A percentile compares a stretch with the other conserved stretches of the same genome.
These are phyloP conservation scores for Vanessa tameamea DNA, from an alignment of 1,140 invertebrate species.

Conservation along the genomic window DNA sequence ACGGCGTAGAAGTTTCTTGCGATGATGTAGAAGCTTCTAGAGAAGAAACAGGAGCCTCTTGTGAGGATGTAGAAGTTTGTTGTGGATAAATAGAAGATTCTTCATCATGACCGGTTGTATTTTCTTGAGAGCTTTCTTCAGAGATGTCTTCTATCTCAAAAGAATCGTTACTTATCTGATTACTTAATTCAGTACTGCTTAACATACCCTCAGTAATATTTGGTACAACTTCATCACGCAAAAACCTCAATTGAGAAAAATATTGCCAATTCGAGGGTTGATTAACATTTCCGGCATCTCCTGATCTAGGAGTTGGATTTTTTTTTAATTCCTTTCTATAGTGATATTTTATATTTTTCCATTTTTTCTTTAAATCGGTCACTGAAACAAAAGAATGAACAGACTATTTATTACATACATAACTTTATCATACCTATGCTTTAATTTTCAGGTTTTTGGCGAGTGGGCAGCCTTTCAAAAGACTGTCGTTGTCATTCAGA, in stretches of 20 bases:
- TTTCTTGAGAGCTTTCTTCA: no score
- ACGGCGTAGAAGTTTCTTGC: constrained; percentile 14
- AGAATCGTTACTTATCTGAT: constrained; percentile 1
- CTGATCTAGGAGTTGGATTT: constrained; percentile 23
- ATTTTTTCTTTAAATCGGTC: constrained; percentile 35
- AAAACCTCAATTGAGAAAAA: constrained; percentile 24
- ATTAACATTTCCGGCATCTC: constrained; percentile 26
- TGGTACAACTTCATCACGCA: constrained; percentile 27
- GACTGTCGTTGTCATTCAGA: constrained; percentile 21
- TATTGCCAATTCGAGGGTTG: constrained; percentile 30
- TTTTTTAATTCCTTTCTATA: constrained; percentile 42
- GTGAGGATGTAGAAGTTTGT: constrained; percentile 26
- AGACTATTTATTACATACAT: constrained; percentile 20
- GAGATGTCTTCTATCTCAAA: no score
- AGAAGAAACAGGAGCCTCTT: no score
- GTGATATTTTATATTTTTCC: constrained; percentile 41
- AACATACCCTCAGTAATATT: constrained; percentile 25
- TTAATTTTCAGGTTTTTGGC: constrained; percentile 39
- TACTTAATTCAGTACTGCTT: constrained; percentile 11
- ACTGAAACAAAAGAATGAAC: constrained; percentile 32
- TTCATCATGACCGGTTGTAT: no score
- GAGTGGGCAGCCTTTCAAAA: constrained; percentile 24
- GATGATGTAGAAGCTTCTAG: constrained; percentile 10
- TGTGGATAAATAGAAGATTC: not conserved
- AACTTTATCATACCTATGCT: constrained; percentile 21